These are phyloP conservation scores for Larimichthys crocea DNA, from an alignment of 2,113 vertebrate genomes.

Conservation along the genomic window DNA sequence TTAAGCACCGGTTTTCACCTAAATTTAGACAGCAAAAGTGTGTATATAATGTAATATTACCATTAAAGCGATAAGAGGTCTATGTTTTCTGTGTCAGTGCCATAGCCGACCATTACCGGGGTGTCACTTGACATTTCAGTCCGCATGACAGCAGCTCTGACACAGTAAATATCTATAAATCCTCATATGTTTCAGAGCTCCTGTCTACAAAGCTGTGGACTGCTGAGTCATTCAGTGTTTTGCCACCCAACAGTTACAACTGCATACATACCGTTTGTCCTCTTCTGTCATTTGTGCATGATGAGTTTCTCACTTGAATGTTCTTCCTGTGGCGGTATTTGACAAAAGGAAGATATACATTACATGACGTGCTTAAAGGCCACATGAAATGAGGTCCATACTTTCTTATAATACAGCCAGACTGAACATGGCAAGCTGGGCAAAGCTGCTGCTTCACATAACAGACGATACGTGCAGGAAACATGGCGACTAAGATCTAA, in stretches of 20 bases:
- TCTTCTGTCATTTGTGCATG: constrained; percentile 19
- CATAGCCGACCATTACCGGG: too few relatives aligned
- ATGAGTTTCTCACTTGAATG: constrained; percentile 27
- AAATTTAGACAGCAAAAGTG: background rate
- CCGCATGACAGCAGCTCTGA: too few relatives aligned
- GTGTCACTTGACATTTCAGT: too few relatives aligned
- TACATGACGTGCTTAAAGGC: background rate
- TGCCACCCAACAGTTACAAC: background rate
- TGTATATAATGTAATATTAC: constrained; percentile 3
- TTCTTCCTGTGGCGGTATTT: background rate
- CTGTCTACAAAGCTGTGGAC: background rate
- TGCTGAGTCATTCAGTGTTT: constrained; percentile 36
- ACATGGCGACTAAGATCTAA: background rate
- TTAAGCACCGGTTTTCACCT: background rate
- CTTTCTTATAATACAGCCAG: background rate
- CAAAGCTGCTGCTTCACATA: background rate
- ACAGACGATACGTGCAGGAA: background rate
- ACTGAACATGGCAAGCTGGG: background rate
- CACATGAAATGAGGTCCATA: background rate
- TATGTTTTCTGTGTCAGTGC: too few relatives aligned
- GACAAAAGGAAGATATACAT: constrained; percentile 1
- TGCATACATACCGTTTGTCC: background rate
- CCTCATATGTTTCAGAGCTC: constrained; percentile 1
- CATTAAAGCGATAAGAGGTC: background rate
- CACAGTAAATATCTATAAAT: constrained; percentile 27